Conservation (phyloP, 2,797 vertebrate species). For the Diplodus sargus region DNA sequence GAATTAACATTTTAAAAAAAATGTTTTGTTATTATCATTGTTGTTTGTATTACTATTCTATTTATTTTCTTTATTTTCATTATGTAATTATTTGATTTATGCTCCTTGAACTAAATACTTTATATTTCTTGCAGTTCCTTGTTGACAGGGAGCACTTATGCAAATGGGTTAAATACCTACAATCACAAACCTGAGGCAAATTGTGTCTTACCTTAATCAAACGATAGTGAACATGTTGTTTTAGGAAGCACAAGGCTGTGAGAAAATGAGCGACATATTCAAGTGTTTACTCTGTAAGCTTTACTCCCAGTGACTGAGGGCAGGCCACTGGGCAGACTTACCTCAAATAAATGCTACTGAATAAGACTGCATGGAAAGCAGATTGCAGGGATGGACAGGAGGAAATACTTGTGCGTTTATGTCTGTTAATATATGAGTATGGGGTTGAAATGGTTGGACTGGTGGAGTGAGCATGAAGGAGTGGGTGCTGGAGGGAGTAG, state of each 20-base stretch:
- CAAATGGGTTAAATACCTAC: too few species aligned
- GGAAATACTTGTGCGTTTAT: background rate
- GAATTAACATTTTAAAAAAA: too few species aligned
- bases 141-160: too few species aligned
- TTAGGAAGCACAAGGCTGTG: background rate
- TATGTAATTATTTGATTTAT: too few species aligned
- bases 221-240: background rate
- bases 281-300: conserved; percentile 7
- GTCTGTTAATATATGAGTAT: background rate
- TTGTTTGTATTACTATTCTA: too few species aligned
- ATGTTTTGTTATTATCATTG: too few species aligned
- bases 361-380: background rate
- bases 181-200: too few species aligned
- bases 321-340: background rate
- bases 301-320: background rate
- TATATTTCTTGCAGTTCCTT: too few species aligned
- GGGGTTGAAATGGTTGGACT: background rate
- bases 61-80: too few species aligned
- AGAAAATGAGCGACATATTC: conserved; percentile 20
- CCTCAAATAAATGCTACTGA: background rate
- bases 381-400: too few species aligned
- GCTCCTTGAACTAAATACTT: too few species aligned
- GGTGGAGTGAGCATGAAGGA: background rate
- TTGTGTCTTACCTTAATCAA: background rate
- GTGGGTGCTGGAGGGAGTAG: background rate